phyloP scores from a whole-genome alignment of 2,888 invertebrate genomes.

The Chalcosyrphus nemorum region DNA sequence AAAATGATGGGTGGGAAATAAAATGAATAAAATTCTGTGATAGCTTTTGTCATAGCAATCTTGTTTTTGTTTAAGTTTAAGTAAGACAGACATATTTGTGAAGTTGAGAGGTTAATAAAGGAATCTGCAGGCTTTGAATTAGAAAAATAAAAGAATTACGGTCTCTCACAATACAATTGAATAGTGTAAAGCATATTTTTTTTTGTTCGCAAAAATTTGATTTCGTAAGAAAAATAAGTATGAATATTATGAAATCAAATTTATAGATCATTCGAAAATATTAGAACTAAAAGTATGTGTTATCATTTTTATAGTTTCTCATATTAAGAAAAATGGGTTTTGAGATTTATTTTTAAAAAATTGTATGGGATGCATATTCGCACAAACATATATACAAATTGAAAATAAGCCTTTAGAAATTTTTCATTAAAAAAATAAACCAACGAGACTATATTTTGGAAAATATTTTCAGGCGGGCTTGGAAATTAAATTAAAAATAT shows the following conservation, averaged over 20 bases:
- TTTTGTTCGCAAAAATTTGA: slow-evolving; percentile 50
- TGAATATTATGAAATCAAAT: slow-evolving; percentile 56
- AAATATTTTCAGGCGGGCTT: slow-evolving; percentile 17
- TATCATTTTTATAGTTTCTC: slow-evolving; percentile 10
- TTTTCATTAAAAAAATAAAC: slow-evolving; percentile 46
- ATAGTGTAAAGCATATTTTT: slow-evolving; percentile 39
- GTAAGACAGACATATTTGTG: slow-evolving; percentile 56
- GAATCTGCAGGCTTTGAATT: slow-evolving; percentile 66
- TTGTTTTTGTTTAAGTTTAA: slow-evolving; percentile 33
- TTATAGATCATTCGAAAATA: slow-evolving; percentile 62
- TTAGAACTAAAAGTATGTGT: slow-evolving; percentile 54
- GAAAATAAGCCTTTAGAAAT: slow-evolving; percentile 76
- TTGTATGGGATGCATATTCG: slow-evolving; percentile 78
- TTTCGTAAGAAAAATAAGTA: slow-evolving; percentile 35
- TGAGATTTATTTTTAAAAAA: slow-evolving; percentile 61
- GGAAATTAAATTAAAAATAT: slow-evolving; percentile 8
- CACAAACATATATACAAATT: slow-evolving; percentile 81
- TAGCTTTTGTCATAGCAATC: slow-evolving; percentile 34
- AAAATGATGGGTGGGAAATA: slow-evolving; percentile 11
- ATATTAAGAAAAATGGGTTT: slow-evolving; percentile 38
- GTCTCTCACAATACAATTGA: slow-evolving; percentile 57
- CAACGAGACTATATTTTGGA: slow-evolving; percentile 54
- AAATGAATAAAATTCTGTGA: background rate
- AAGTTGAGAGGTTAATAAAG: slow-evolving; percentile 57
- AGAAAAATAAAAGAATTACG: slow-evolving; percentile 17